These are phyloP conservation scores for Calephelis virginiensis DNA, from an alignment of 1,140 invertebrate genomes.

Conservation along the genomic window DNA sequence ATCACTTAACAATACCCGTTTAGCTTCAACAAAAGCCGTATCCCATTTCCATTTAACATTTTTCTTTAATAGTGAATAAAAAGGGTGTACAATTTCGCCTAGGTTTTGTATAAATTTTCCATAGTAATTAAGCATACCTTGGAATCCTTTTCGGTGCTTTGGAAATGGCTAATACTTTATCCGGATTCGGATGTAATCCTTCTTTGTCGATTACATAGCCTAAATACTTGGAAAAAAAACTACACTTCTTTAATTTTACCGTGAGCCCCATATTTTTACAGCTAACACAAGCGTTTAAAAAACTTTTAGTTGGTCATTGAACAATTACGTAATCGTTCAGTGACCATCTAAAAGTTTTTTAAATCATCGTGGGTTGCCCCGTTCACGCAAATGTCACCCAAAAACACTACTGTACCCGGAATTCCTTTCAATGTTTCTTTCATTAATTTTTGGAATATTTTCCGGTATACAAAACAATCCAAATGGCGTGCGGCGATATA, in stretches of 20 bases:
- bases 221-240: conserved; percentile 42
- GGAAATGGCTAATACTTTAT: conserved; percentile 33
- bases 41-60: conserved; percentile 32
- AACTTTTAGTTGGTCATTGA: too few relatives aligned
- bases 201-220: too few relatives aligned
- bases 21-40: conserved; percentile 1
- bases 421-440: conserved; percentile 35
- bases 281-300: too few relatives aligned
- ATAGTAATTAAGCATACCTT: conserved; percentile 45
- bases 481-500: too few relatives aligned
- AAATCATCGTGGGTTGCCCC: conserved; percentile 27
- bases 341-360: conserved; percentile 31
- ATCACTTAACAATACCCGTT: conserved; percentile 18
- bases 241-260: conserved; percentile 40
- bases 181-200: conserved; percentile 26
- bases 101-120: conserved; percentile 38
- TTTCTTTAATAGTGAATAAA: conserved; percentile 37
- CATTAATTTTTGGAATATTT: conserved; percentile 51
- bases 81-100: conserved; percentile 35
- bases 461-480: conserved; percentile 43
- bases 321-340: conserved; percentile 26
- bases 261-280: conserved; percentile 32
- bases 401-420: conserved; percentile 33
- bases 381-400: conserved; percentile 44
- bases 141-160: conserved; percentile 39